A percentile compares a stretch with the other conserved stretches of the same genome.
These are phyloP conservation scores for Dermolepida albohirtum DNA, from an alignment of 2,888 invertebrate genomes.

Conservation along the genomic window DNA sequence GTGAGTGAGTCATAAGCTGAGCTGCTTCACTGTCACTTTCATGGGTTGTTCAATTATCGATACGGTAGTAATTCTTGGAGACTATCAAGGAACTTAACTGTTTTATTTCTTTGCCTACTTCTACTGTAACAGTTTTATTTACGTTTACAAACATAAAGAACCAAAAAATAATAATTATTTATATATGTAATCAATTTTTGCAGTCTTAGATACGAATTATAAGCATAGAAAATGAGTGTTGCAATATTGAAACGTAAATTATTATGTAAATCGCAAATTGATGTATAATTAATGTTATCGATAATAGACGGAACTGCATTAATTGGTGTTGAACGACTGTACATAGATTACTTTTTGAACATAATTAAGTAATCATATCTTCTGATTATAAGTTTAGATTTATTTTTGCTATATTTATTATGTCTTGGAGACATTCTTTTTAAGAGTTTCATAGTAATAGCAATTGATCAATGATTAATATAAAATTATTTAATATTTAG, in stretches of 20 bases:
- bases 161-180: background rate
- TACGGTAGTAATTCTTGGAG: conserved; percentile 10
- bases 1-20: conserved; percentile 62
- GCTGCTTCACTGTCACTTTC: conserved; percentile 55
- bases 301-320: conserved; percentile 1
- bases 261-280: conserved; percentile 17
- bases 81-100: conserved; percentile 8
- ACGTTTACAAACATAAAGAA: background rate
- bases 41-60: conserved; percentile 47
- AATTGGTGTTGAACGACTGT: no score
- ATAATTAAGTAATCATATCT: no score
- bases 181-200: background rate
- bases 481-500: no score
- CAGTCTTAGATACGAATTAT: background rate
- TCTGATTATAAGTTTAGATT: no score
- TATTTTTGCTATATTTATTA: no score
- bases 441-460: no score
- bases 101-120: conserved; percentile 18
- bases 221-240: conserved; percentile 9
- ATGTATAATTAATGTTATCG: conserved; percentile 9
- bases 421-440: no score
- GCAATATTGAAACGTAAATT: conserved; percentile 27
- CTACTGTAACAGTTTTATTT: no score
- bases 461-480: no score
- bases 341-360: no score